Evolutionary conservation across 2,797 vertebrate genomes (phyloP).

Genomic region (Tinamus major): DNA sequence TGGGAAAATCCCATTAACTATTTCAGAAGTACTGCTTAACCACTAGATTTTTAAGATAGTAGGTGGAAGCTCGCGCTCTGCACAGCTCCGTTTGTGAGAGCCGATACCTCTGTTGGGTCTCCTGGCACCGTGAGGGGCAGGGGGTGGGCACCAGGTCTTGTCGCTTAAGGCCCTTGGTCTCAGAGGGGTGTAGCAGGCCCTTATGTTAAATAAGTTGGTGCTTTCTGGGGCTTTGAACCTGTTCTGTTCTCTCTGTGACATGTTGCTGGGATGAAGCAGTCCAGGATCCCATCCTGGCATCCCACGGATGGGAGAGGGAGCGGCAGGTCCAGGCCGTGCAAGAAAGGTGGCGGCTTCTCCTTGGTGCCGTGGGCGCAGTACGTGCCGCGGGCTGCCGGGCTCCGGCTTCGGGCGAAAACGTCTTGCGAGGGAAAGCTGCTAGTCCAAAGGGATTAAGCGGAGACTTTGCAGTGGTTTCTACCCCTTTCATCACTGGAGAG

Average conservation of each 20-base stretch:
- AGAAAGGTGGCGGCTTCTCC: background rate
- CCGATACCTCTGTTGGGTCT: background rate
- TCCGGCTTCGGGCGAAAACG: background rate
- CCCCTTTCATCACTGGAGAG: background rate
- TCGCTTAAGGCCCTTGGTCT: background rate
- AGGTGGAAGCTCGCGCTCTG: slow-evolving; percentile 62
- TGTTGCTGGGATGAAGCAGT: background rate
- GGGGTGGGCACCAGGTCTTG: background rate
- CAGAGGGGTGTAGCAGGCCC: background rate
- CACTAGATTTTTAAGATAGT: slow-evolving; percentile 74
- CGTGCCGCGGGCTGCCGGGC: accelerated
- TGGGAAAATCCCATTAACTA: slow-evolving; percentile 82
- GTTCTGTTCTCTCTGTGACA: background rate
- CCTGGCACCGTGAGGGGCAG: background rate
- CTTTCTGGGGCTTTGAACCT: background rate
- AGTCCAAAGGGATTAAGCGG: background rate
- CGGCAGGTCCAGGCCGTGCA: background rate
- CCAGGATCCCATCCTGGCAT: background rate
- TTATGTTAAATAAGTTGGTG: background rate
- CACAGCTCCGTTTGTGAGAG: background rate
- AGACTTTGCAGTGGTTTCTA: background rate
- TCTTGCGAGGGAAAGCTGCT: background rate
- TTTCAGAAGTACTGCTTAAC: slow-evolving; percentile 79
- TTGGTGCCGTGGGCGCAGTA: accelerated
- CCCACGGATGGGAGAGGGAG: background rate